A percentile compares a stretch with the other conserved stretches of the same genome.
Evolutionary conservation across 2,888 invertebrate species (phyloP).

Genomic region (Drosophila hamatofila): DNA sequence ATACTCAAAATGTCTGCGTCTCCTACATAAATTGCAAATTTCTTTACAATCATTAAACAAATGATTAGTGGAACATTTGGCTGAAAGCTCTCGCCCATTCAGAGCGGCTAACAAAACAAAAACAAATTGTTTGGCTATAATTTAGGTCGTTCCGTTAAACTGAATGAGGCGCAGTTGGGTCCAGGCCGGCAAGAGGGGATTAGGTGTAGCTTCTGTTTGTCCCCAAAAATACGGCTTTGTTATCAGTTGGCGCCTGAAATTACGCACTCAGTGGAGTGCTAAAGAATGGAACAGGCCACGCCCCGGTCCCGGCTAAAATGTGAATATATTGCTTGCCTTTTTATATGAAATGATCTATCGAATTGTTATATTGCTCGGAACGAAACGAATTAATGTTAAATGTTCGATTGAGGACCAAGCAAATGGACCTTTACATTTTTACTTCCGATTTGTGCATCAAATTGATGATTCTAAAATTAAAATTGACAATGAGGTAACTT

Average conservation of each 20-base stretch:
- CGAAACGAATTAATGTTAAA: slow-evolving; percentile 7
- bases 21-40: slow-evolving; percentile 63
- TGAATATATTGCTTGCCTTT: slow-evolving; percentile 27
- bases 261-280: slow-evolving; percentile 62
- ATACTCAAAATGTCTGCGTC: slow-evolving; percentile 9
- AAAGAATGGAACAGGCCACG: slow-evolving; percentile 47
- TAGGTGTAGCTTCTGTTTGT: slow-evolving; percentile 28
- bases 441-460: neutral
- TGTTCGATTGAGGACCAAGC: neutral
- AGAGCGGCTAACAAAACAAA: slow-evolving; percentile 18
- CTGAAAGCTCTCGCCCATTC: neutral
- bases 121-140: slow-evolving; percentile 51
- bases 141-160: slow-evolving; percentile 42
- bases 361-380: slow-evolving; percentile 15
- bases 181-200: neutral
- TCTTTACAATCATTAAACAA: slow-evolving; percentile 61
- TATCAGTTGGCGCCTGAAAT: slow-evolving; percentile 43
- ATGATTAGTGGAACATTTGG: slow-evolving; percentile 62
- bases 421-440: neutral
- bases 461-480: too few species aligned
- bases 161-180: neutral
- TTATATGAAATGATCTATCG: slow-evolving; percentile 42
- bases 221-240: slow-evolving; percentile 36
- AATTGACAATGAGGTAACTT: too few species aligned
- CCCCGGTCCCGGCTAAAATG: slow-evolving; percentile 1